Evolutionary conservation across 2,888 invertebrate genomes (phyloP), one percentile per base, ranked within the genome.

Genomic region (Meta bourneti): DNA sequence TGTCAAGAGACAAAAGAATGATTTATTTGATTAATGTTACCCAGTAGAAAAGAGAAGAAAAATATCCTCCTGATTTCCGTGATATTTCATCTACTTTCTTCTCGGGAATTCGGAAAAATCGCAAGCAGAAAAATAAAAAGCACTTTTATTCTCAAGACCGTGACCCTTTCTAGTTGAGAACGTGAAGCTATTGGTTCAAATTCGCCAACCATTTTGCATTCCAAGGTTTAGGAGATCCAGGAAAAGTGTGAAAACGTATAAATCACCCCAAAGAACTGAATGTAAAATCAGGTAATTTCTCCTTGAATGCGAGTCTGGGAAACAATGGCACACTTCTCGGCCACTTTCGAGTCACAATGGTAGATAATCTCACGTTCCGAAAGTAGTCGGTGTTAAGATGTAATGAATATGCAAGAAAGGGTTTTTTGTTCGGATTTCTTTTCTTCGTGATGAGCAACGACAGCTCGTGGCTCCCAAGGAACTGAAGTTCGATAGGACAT

Each of bases 401-500:
- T 75, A 84, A 84, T 84, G 84, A 74, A 75, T 75, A 84, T 84
- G 84, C 74, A 84, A 77, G 61, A 61, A 61, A 16, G 61, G 61
- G 61, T 61, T 16, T 16, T 61, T 8, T 16, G 34, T 16, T 61
- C 16, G 61, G 61, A 61, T 61, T 61, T 61, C 34, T 34, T 61
- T 9, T 11, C 13, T 16, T 61, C 61, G 61, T 16, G 61, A 61
- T 61, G 34, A 34, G 34, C 34, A 34, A 34, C 34, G 34, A 34
- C 34, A 34, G 34, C 34, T 34, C 34, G 1, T 34, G 34, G 34
- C 34, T 34, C 34, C 34, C 34, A 34, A 34, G 75, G 34, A 16
- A 48, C 13, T 48, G 11, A 34, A 75, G 75, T 19, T 75, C 48
- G 34, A 16, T n/a, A 34, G 16, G 48, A 51, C 48, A n/a, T 13